Evolutionary conservation across 2,113 vertebrate genomes (phyloP), one percentile per base, ranked within the genome.

Genomic region (Cochlearius cochlearius): DNA sequence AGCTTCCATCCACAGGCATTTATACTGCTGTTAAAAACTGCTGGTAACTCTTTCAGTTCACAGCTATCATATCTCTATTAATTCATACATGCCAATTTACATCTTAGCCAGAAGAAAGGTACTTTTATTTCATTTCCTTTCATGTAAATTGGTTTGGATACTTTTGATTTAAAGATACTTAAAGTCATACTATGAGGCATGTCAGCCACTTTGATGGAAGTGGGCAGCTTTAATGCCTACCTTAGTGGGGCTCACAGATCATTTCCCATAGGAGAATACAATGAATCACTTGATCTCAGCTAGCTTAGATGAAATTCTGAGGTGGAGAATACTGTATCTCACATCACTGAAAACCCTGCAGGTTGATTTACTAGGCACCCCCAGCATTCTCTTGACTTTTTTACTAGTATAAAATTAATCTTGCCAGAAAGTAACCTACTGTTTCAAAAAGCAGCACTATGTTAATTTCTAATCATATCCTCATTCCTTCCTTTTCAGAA

Each of bases 111-210:
- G 89, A 88, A 63, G 10, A 71, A 12, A 83, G 25, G 34, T 34
- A 55, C 74, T 91, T 97, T 96, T 63, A 92, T 95, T 97, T 97
- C 12, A 78, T 92, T 95, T 94, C 34, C 20, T 95, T 95, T 96
- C 63, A 73, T 77, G 47, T 87, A 95, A 97, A 97, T 94, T 88
- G 90, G 47, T 91, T 91, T 92, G 69, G 67, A 93, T 96, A 41
- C 49, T 97, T 98, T 95, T 97, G 49, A 93, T 96, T 96, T 96
- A 77, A 82, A 94, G 86, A 86, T 84, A 78, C 56, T 83, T 95
- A 71, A 97, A 97, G 69, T 83, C 63, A 82, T 62, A 55, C 68
- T 82, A 82, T 20, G 52, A 82, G 41, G 38, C 43, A 78, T 53
- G 74, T 90, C 83, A 90, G 43, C 75, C 64, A 52, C 58, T 92